Conservation (phyloP, 2,888 invertebrate genomes). For the Lasioglossum figueresi region DNA sequence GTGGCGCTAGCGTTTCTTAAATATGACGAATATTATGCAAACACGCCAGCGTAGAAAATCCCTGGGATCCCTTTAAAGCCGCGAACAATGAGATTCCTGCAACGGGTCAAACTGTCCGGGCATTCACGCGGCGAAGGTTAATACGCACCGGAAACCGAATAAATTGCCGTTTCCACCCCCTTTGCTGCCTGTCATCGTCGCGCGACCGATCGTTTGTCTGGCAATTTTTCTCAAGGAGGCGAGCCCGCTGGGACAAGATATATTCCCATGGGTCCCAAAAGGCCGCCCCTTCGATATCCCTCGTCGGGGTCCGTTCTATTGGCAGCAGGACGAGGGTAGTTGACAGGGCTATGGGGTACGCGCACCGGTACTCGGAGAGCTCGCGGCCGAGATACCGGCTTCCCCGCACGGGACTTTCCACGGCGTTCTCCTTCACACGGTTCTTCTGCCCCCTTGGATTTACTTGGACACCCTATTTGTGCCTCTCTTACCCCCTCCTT, state of each 20-base stretch:
- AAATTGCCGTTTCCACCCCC: conserved; percentile 17
- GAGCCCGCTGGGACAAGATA: conserved; percentile 54
- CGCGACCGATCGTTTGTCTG: conserved; percentile 14
- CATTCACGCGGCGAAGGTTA: conserved; percentile 10
- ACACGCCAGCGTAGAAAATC: neutral
- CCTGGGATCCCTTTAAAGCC: neutral
- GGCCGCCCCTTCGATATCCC: conserved; percentile 23
- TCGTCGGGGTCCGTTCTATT: conserved; percentile 38
- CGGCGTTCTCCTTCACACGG: conserved; percentile 63
- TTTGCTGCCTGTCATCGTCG: conserved; percentile 15
- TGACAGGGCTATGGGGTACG: conserved; percentile 42
- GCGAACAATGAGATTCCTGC: conserved; percentile 5
- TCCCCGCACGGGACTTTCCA: conserved; percentile 66
- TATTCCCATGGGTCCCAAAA: conserved; percentile 61
- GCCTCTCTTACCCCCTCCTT: neutral
- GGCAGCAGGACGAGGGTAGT: conserved; percentile 38
- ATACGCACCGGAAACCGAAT: neutral
- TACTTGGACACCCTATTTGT: conserved; percentile 35
- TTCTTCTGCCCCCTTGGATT: conserved; percentile 53
- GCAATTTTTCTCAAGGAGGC: conserved; percentile 29
- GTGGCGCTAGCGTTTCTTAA: neutral
- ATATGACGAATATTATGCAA: neutral
- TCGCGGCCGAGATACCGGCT: conserved; percentile 55
- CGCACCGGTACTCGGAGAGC: conserved; percentile 39
- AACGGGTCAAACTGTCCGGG: neutral